Percentiles rank a stretch among this genome's conserved stretches.
phyloP scores from a whole-genome alignment of 2,888 invertebrate species.

The Crepidodera aurea region DNA sequence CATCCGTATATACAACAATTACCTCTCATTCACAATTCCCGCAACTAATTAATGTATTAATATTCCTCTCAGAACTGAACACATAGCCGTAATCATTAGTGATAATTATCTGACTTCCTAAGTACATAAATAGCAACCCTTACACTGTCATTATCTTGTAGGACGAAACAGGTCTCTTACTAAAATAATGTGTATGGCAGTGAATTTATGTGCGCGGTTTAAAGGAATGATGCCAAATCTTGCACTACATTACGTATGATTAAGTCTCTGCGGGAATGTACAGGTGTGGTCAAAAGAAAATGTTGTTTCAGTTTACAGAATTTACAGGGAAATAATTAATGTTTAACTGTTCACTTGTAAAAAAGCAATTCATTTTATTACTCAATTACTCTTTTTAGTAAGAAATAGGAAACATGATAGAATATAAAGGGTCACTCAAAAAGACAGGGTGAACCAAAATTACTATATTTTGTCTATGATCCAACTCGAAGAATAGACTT shows the following conservation, averaged over 20 bases:
- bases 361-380: too few relatives aligned
- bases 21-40: constrained; percentile 20
- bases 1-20: constrained; percentile 3
- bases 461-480: too few relatives aligned
- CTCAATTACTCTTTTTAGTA: too few relatives aligned
- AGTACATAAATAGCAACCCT: constrained; percentile 36
- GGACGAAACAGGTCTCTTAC: constrained; percentile 19
- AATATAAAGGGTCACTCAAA: too few relatives aligned
- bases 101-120: constrained; percentile 38
- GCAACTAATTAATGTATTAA: constrained; percentile 35
- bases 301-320: too few relatives aligned
- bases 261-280: neutral
- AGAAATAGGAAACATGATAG: too few relatives aligned
- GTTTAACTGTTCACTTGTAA: too few relatives aligned
- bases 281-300: too few relatives aligned
- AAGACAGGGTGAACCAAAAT: too few relatives aligned
- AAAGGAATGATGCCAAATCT: constrained; percentile 21
- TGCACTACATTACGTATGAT: neutral
- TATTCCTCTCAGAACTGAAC: constrained; percentile 37
- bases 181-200: constrained; percentile 11
- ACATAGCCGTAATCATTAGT: constrained; percentile 36
- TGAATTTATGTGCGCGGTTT: constrained; percentile 3
- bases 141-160: constrained; percentile 34
- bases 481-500: too few relatives aligned
- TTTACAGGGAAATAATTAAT: too few relatives aligned